These are phyloP conservation scores for Eurosta solidaginis DNA, from an alignment of 1,140 invertebrate genomes.

Conservation along the genomic window DNA sequence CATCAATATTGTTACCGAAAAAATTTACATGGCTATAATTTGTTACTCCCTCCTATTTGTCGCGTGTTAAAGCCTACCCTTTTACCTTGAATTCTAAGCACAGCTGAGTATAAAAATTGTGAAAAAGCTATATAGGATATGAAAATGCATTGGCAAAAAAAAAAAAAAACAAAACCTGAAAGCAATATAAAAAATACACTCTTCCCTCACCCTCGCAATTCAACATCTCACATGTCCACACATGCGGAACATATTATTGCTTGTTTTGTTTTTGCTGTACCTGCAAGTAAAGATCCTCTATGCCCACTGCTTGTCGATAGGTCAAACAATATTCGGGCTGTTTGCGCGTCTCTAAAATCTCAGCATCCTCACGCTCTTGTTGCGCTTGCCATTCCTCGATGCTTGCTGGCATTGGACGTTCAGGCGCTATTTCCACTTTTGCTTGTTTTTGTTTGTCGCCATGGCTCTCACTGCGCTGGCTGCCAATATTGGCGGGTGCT, in stretches of 20 bases:
- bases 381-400: constrained; percentile 65
- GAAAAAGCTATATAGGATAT: too few relatives aligned
- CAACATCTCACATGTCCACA: too few relatives aligned
- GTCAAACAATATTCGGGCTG: constrained; percentile 79
- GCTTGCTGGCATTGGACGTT: constrained; percentile 47
- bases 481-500: constrained; percentile 44
- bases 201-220: constrained; percentile 21
- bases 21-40: too few relatives aligned
- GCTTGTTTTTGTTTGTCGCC: constrained; percentile 18
- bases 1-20: too few relatives aligned
- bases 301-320: constrained; percentile 81
- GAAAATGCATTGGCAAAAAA: too few relatives aligned
- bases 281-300: constrained; percentile 85
- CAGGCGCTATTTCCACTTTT: constrained; percentile 30
- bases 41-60: too few relatives aligned
- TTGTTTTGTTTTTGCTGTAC: constrained; percentile 55
- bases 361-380: constrained; percentile 58
- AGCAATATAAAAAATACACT: neutral
- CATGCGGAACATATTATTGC: neutral
- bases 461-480: constrained; percentile 18
- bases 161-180: neutral
- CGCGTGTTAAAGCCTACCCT: too few relatives aligned
- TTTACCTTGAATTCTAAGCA: too few relatives aligned
- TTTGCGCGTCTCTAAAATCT: constrained; percentile 68
- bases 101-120: too few relatives aligned